phyloP scores from a whole-genome alignment of 2,888 invertebrate genomes.

The Drosophila kambysellisi region DNA sequence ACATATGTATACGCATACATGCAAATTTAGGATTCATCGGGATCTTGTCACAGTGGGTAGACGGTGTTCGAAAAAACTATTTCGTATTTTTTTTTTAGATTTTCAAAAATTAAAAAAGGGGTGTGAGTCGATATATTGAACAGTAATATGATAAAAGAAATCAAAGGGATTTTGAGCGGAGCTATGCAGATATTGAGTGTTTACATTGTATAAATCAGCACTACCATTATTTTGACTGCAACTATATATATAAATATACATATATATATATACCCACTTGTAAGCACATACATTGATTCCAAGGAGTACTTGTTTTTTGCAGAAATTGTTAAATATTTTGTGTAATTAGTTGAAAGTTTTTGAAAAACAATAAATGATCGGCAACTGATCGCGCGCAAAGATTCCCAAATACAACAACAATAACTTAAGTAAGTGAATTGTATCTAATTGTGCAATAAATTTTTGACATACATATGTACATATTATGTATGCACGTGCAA shows the following conservation, averaged over 20 bases:
- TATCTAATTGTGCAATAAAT: slow-evolving; percentile 43
- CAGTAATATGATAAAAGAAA: neutral
- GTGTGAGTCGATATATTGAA: neutral
- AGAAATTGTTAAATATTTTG: slow-evolving; percentile 29
- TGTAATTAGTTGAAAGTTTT: slow-evolving; percentile 47
- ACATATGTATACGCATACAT: too few species aligned
- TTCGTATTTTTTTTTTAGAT: too few species aligned
- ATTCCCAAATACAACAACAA: slow-evolving; percentile 1
- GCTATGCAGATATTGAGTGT: neutral
- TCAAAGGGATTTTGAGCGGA: neutral
- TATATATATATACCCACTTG: slow-evolving; percentile 13
- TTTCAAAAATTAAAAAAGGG: neutral
- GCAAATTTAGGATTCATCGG: too few species aligned
- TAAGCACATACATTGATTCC: slow-evolving; percentile 21
- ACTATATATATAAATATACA: neutral
- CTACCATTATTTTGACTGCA: neutral
- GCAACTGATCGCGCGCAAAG: slow-evolving; percentile 34
- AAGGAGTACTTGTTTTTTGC: neutral
- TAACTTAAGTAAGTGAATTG: slow-evolving; percentile 39
- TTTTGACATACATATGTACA: neutral
- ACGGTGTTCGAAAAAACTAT: too few species aligned
- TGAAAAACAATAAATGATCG: slow-evolving; percentile 19
- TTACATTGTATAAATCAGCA: neutral
- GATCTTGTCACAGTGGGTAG: too few species aligned
- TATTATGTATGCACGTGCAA: slow-evolving; percentile 1